Evolutionary conservation across 2,113 vertebrate genomes (phyloP).

Genomic region (Zosterops pallidus): DNA sequence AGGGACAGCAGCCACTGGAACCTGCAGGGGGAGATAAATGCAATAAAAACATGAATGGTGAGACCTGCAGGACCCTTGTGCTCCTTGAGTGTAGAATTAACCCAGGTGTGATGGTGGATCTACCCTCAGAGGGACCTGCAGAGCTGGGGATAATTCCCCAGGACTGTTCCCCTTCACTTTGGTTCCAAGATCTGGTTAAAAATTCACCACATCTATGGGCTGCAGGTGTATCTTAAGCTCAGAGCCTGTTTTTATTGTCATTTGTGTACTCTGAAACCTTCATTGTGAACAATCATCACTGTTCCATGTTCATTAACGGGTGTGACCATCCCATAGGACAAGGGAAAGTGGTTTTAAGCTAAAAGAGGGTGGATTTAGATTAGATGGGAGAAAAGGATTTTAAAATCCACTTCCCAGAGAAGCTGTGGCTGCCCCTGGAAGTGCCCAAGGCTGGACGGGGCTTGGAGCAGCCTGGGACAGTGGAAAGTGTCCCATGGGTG

Average conservation of each 20-base stretch:
- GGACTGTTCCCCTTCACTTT: neutral
- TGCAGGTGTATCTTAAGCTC: neutral
- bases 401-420: neutral
- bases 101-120: accelerated
- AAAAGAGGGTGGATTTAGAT: neutral
- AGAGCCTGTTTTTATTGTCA: accelerated
- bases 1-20: neutral
- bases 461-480: neutral
- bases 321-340: accelerated
- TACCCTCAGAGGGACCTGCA: neutral
- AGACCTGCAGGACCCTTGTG: neutral
- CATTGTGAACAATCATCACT: accelerated
- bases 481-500: neutral
- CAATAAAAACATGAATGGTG: accelerated
- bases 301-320: neutral
- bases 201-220: accelerated
- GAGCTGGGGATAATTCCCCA: neutral
- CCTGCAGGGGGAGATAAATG: neutral
- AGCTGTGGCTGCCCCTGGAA: neutral
- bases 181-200: neutral
- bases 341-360: neutral
- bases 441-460: neutral
- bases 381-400: neutral
- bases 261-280: neutral
- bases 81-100: accelerated